Percentiles rank a stretch among this genome's conserved stretches.
Conservation (phyloP, 2,888 invertebrate species). For the Hyalella azteca region DNA sequence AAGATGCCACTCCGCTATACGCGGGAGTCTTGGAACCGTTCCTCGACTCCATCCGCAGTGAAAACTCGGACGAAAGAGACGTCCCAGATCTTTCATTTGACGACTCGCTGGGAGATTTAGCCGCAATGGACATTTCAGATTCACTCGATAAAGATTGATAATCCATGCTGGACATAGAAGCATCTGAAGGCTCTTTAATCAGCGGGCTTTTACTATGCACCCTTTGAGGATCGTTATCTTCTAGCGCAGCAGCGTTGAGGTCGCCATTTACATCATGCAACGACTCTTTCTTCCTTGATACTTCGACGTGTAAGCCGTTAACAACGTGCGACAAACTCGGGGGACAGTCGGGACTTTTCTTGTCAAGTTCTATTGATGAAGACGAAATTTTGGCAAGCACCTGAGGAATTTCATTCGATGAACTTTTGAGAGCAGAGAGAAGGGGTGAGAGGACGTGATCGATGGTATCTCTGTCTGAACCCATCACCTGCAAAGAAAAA, state of each 20-base stretch:
- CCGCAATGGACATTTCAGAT: neutral
- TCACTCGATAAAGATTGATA: conserved; percentile 19
- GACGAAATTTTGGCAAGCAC: conserved; percentile 2
- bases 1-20: neutral
- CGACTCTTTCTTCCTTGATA: neutral
- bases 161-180: conserved; percentile 16
- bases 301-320: neutral
- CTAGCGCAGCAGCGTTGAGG: neutral
- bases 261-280: neutral
- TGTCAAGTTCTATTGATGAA: neutral
- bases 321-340: conserved; percentile 13
- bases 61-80: neutral
- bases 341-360: neutral
- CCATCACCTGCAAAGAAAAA: conserved; percentile 29
- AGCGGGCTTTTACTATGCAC: neutral
- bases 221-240: neutral
- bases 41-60: neutral
- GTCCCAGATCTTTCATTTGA: neutral
- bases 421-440: conserved; percentile 31
- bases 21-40: conserved; percentile 14
- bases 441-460: conserved; percentile 20
- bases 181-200: neutral
- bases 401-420: neutral
- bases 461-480: conserved; percentile 24
- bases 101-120: neutral